Base-by-base conservation (phyloP, 2,797 vertebrate genomes). In the Acomys russatus region DNA sequence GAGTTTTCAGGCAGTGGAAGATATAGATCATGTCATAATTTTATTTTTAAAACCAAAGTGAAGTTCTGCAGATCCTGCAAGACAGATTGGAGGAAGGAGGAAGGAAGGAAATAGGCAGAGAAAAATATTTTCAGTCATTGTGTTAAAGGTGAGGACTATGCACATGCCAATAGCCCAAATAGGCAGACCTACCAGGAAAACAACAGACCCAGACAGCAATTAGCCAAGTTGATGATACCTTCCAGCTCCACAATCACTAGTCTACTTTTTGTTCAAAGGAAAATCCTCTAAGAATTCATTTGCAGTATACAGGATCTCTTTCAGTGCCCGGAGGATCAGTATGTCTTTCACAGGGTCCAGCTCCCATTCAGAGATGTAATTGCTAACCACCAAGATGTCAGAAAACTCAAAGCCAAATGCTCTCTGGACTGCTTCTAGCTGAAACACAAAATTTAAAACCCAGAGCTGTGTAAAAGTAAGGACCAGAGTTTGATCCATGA, bases 351-450 rank as follows among this genome's bases (percentile, higher is more conserved):
- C 0, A 15, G 89, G 49, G 18, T 96, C 71, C 89, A 97, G 23
- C 0, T 94, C 38, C 96, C 95, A 97, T 51, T 91, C 94, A 12
- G 56, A 94, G n/a, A 49, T 84, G 22, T 97, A 97, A 94, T 95
- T 97, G 83, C 92, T 93, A 51, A 96, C 92, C 84, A 95, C 95
- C 38, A 95, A 96, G 33, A 94, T 92, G 73, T 96, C 66, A 90
- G 92, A 90, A 54, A 95, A 56, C 71, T 88, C 7, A 76, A 97
- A 92, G 63, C 92, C 96, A 92, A 96, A 78, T 35, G 38, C 0
- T 89, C 1, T 88, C 20, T 96, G 95, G 61, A 96, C 66, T 56
- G 1, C 18, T n/a, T 95, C 6, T 88, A 79, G 23, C 97, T 97
- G 90, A 33, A 95, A 96, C 10, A 87, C 2, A 95, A n/a, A 97